These are phyloP conservation scores for Portunus trituberculatus DNA, from an alignment of 1,140 invertebrate genomes.

Conservation along the genomic window DNA sequence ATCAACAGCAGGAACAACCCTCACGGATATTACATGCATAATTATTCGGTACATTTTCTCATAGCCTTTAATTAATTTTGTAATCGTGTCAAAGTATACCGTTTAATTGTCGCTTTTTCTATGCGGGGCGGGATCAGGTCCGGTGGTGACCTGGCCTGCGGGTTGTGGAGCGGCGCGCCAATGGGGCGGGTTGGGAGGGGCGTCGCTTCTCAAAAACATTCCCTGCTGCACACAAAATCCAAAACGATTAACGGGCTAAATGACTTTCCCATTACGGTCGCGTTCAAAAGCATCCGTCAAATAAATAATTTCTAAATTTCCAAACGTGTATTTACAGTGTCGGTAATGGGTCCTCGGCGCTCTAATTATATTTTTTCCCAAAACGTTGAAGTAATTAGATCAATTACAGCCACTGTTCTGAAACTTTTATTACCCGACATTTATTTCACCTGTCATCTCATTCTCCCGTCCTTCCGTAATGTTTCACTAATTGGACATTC, in stretches of 20 bases:
- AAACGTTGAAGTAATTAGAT: slow-evolving; percentile 14
- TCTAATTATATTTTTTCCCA: slow-evolving; percentile 24
- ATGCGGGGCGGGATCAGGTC: no score
- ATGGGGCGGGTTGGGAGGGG: neutral
- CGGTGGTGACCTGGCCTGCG: neutral
- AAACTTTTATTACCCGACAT: slow-evolving; percentile 23
- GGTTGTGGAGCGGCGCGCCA: neutral
- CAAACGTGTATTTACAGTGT: neutral
- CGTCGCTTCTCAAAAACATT: neutral
- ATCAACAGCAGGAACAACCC: neutral
- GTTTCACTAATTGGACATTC: slow-evolving; percentile 22
- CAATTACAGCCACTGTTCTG: neutral
- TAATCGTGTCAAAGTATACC: neutral
- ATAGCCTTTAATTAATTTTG: neutral
- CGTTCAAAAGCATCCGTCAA: slow-evolving; percentile 20
- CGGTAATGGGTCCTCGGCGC: neutral
- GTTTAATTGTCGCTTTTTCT: no score
- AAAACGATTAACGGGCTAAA: neutral
- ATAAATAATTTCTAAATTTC: slow-evolving; percentile 16
- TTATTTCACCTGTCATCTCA: slow-evolving; percentile 23
- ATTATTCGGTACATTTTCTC: neutral
- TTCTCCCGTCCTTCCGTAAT: neutral
- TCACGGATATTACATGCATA: neutral
- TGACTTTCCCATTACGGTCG: neutral
- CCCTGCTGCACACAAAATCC: neutral